These are phyloP conservation scores for Hypomecis atomaria DNA, from an alignment of 2,888 invertebrate species.

Conservation along the genomic window DNA sequence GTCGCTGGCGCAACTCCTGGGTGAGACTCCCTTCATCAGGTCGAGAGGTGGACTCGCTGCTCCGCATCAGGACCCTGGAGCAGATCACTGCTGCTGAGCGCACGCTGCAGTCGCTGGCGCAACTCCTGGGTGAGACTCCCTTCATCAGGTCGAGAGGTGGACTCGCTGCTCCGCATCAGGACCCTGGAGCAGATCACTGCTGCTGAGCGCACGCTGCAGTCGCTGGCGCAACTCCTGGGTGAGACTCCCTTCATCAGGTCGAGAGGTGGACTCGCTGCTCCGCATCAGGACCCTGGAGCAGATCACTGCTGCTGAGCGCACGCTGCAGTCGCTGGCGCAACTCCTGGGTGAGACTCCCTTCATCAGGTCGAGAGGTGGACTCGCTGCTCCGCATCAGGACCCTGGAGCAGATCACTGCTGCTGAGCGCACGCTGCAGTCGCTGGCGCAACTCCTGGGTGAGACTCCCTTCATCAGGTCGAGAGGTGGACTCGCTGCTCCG, in stretches of 20 bases:
- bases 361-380: slow-evolving; percentile 89
- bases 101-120: slow-evolving; percentile 90
- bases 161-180: slow-evolving; percentile 87
- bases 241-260: slow-evolving; percentile 73
- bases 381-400: too few relatives aligned
- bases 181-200: slow-evolving; percentile 89
- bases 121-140: slow-evolving; percentile 80
- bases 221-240: slow-evolving; percentile 88
- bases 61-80: slow-evolving; percentile 88
- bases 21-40: slow-evolving; percentile 75
- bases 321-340: slow-evolving; percentile 90
- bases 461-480: background rate
- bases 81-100: slow-evolving; percentile 88
- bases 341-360: slow-evolving; percentile 76
- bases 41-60: slow-evolving; percentile 90
- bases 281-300: slow-evolving; percentile 89
- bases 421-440: slow-evolving; percentile 89
- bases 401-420: slow-evolving; percentile 88
- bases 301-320: slow-evolving; percentile 87
- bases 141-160: slow-evolving; percentile 89
- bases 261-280: slow-evolving; percentile 90
- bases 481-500: too few relatives aligned
- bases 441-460: slow-evolving; percentile 87
- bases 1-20: slow-evolving; percentile 88
- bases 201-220: slow-evolving; percentile 89